Evolutionary conservation across 2,888 invertebrate genomes (phyloP).

Genomic region (Aspidiotus destructor): DNA sequence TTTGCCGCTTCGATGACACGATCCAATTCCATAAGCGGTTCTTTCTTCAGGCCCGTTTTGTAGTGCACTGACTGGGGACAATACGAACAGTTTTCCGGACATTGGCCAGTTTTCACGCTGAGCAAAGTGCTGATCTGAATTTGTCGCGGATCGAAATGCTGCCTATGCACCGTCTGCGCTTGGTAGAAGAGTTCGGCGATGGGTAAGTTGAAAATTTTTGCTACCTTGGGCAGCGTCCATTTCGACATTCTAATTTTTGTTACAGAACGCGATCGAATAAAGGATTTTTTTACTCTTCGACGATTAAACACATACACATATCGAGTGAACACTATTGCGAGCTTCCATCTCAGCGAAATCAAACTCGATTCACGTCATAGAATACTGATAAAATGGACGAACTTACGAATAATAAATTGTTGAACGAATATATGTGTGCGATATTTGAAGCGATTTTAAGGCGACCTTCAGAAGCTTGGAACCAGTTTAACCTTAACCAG

Average conservation of each 20-base stretch:
- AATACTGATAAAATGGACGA: too few relatives aligned
- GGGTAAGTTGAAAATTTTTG: slow-evolving; percentile 33
- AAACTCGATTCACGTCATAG: too few relatives aligned
- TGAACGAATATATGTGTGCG: too few relatives aligned
- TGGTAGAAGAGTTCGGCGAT: slow-evolving; percentile 31
- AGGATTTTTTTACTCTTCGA: too few relatives aligned
- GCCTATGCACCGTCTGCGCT: slow-evolving; percentile 34
- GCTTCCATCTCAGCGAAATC: too few relatives aligned
- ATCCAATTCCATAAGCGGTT: slow-evolving; percentile 30
- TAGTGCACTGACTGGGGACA: slow-evolving; percentile 35
- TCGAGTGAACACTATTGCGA: too few relatives aligned
- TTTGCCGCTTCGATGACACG: slow-evolving; percentile 34
- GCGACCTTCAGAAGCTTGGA: too few relatives aligned
- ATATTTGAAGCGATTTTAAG: too few relatives aligned
- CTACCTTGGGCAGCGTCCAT: slow-evolving; percentile 28
- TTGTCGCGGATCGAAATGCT: slow-evolving; percentile 27
- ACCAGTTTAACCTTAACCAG: too few relatives aligned
- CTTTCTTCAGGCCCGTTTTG: slow-evolving; percentile 33
- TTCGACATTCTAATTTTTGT: background rate
- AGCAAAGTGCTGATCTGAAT: slow-evolving; percentile 35
- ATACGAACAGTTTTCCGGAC: slow-evolving; percentile 35
- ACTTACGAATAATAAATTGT: too few relatives aligned
- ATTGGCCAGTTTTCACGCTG: slow-evolving; percentile 35
- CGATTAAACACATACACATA: too few relatives aligned
- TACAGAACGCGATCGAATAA: too few relatives aligned